Evolutionary conservation across 2,888 invertebrate species (phyloP).

Genomic region (Gortyna flavago): DNA sequence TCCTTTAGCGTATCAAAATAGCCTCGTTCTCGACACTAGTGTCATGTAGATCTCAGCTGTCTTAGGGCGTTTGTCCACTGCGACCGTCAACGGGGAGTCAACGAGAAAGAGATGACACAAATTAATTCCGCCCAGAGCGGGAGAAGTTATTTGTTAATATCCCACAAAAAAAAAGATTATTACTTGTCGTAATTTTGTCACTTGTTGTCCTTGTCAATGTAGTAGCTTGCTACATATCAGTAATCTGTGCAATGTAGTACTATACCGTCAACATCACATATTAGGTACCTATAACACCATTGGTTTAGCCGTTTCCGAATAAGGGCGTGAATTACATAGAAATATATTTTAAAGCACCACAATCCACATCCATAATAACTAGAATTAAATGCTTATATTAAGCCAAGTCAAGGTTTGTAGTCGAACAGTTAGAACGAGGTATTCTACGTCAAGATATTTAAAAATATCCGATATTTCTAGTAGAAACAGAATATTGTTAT

Average conservation of each 20-base stretch:
- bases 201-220: neutral
- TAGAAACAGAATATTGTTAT: neutral
- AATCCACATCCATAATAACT: conserved; percentile 17
- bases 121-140: too few species aligned
- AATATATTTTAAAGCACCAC: conserved; percentile 28
- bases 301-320: neutral
- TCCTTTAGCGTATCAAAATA: too few species aligned
- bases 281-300: neutral
- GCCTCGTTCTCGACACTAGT: too few species aligned
- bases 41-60: too few species aligned
- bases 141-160: too few species aligned
- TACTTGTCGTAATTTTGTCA: neutral
- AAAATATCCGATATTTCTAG: neutral
- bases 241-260: too few species aligned
- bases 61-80: too few species aligned
- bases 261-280: neutral
- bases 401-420: neutral
- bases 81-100: too few species aligned
- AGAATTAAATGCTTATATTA: conserved; percentile 36
- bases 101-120: too few species aligned
- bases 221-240: too few species aligned
- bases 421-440: neutral
- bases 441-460: neutral
- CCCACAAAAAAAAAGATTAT: too few species aligned
- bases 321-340: neutral